These are phyloP conservation scores for Hemiprocne comata DNA, from an alignment of 2,113 vertebrate species.

Conservation along the genomic window DNA sequence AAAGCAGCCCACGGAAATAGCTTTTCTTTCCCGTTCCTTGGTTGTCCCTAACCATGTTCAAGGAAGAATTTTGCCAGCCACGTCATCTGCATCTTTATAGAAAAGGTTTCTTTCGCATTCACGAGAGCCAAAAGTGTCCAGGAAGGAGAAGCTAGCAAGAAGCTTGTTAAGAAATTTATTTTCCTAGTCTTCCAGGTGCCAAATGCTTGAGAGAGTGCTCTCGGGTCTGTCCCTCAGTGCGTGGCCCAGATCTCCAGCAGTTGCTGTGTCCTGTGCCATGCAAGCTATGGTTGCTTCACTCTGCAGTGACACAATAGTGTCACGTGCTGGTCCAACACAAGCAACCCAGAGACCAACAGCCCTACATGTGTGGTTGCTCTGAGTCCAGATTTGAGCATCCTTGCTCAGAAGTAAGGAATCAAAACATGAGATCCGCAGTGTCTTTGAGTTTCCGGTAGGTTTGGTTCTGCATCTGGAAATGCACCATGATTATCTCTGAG, in stretches of 20 bases:
- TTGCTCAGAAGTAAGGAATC: neutral
- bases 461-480: neutral
- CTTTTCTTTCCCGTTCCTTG: neutral
- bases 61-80: neutral
- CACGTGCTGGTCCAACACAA: neutral
- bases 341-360: neutral
- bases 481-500: neutral
- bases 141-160: neutral
- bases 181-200: neutral
- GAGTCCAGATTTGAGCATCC: neutral
- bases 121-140: conserved; percentile 10
- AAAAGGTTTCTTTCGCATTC: conserved; percentile 17
- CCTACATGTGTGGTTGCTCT: neutral
- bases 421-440: neutral
- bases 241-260: neutral
- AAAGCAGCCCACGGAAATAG: neutral
- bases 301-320: neutral
- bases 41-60: neutral
- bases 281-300: neutral
- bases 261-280: neutral
- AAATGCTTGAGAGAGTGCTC: neutral
- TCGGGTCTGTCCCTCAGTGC: neutral
- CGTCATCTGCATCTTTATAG: neutral
- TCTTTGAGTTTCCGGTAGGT: neutral
- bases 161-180: neutral